Conservation (phyloP, 30 jellyfish, hydroid and myxozoan genomes). For the Catostylus mosaicus region DNA sequence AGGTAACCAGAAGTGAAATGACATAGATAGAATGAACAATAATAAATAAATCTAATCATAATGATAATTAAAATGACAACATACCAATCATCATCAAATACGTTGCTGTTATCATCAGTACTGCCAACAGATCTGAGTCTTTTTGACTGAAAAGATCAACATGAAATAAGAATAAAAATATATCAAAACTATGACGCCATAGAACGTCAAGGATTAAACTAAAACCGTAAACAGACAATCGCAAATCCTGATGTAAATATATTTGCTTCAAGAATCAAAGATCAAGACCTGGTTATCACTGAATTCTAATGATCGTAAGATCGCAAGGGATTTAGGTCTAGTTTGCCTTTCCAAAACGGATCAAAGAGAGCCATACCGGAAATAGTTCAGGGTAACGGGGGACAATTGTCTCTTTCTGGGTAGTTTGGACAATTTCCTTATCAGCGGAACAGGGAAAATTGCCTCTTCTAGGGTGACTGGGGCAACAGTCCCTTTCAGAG, state of each 20-base stretch:
- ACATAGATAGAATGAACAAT: too few species aligned
- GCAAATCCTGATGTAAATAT: neutral
- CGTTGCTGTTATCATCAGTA: constrained; percentile 61
- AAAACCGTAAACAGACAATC: neutral
- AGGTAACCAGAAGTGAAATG: too few species aligned
- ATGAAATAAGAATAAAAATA: neutral
- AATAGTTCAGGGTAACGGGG: too few species aligned
- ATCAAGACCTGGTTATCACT: neutral
- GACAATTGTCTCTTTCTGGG: too few species aligned
- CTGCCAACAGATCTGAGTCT: constrained; percentile 60
- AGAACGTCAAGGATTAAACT: neutral
- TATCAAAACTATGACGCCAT: neutral
- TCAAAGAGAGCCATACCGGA: too few species aligned
- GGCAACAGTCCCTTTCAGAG: too few species aligned
- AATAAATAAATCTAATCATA: neutral
- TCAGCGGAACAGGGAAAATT: too few species aligned
- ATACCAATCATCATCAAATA: constrained; percentile 55
- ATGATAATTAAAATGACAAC: neutral
- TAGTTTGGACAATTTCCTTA: too few species aligned
- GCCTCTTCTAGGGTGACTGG: too few species aligned
- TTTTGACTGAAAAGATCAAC: constrained; percentile 34
- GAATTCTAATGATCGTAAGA: too few species aligned
- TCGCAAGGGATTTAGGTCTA: too few species aligned
- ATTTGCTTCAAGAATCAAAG: neutral
- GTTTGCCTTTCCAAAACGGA: too few species aligned